Evolutionary conservation across 2,113 vertebrate species (phyloP).

Genomic region (Symphodus melops): DNA sequence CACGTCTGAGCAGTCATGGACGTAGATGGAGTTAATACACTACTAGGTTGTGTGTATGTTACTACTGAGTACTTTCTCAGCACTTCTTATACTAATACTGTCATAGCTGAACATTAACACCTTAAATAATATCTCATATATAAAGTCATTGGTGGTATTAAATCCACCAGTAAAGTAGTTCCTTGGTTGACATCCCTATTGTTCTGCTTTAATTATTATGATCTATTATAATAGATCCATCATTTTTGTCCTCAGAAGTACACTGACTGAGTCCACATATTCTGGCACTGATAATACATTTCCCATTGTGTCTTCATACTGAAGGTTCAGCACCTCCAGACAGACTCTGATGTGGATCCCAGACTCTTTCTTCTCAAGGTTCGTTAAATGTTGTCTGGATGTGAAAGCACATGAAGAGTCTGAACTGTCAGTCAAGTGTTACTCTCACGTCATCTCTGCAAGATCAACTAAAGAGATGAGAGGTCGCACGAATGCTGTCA

Average conservation of each 20-base stretch:
- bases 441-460: not conserved
- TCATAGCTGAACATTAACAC: not conserved
- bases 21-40: conserved; percentile 9
- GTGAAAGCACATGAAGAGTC: conserved; percentile 1
- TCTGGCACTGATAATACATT: not conserved
- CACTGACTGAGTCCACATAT: not conserved
- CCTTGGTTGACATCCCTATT: too few species aligned
- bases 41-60: not conserved
- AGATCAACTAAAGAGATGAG: not conserved
- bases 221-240: not conserved
- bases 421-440: not conserved
- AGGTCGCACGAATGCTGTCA: not conserved
- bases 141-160: not conserved
- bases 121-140: conserved; percentile 8
- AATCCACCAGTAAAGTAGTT: not conserved
- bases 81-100: too few species aligned
- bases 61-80: not conserved
- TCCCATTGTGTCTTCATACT: conserved; percentile 35
- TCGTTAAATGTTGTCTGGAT: conserved; percentile 44
- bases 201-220: too few species aligned
- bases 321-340: conserved; percentile 97
- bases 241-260: not conserved
- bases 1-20: conserved; percentile 11
- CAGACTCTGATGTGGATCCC: conserved; percentile 99
- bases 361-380: conserved; percentile 99